Base-by-base conservation (phyloP, 2,888 invertebrate species). In the Drosophila infuscata region DNA sequence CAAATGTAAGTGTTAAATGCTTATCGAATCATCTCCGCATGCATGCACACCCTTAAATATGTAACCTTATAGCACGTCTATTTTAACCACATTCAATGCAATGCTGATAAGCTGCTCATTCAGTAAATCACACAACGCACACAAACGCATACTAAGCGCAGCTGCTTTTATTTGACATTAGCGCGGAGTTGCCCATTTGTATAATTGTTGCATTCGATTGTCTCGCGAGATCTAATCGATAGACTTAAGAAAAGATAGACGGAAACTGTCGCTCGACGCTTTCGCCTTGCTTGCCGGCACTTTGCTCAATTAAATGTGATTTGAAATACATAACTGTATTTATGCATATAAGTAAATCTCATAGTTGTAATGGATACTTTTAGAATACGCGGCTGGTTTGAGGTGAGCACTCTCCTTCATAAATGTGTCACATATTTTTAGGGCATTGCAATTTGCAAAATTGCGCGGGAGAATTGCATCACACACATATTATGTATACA, bases 341-440 rank as follows among this genome's bases (percentile, higher is more conserved):
- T 56, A 51, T 30, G n/a, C 12, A 57, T 54, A 87, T 79, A 78
- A 78, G 77, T 59, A 83, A 91, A 63, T 78, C 64, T 76, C 68
- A 20, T 79, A 74, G 80, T 82, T 62, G 66, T 41, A 74, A 90
- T 90, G 62, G 33, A 73, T 43, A 89, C 58, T 51, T 92, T 91
- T 81, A 84, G 82, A 32, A 89, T 89, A 56, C 93, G 93, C 71
- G 93, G 93, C 38, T 93, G 93, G 93, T 92, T 92, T 76, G 93
- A 93, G 93, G 93, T 93, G 80, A 74, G 79, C 79, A 46, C n/a
- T 29, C 5, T 20, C 38, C 17, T 35, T 17, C 11, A 20, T 11
- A 15, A 43, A 35, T 33, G 7, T 29, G 57, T 52, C 15, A 30
- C 33, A 46, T 59, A 38, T 46, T 46, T 70, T 36, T 38, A 25